Conservation (phyloP, 2,113 vertebrate genomes). For the Speoplatyrhinus poulsoni region DNA sequence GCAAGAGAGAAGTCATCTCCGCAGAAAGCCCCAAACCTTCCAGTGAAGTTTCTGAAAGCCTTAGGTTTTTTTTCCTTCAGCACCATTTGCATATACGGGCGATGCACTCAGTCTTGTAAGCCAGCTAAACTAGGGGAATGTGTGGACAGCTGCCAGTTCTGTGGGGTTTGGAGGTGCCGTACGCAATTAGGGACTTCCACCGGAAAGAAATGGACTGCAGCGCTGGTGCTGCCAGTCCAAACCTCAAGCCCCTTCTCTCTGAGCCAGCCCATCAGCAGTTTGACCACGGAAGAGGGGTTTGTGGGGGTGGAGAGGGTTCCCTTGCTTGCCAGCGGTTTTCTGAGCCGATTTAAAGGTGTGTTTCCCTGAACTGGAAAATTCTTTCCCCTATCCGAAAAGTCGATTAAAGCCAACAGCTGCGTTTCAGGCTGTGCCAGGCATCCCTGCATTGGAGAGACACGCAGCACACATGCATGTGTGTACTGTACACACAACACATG, state of each 20-base stretch:
- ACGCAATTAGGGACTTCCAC: conserved; percentile 68
- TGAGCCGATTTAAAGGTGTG: conserved; percentile 76
- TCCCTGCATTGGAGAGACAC: conserved; percentile 37
- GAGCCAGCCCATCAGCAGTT: conserved; percentile 66
- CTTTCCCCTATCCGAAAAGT: conserved; percentile 72
- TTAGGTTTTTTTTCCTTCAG: conserved; percentile 44
- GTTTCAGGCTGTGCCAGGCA: conserved; percentile 75
- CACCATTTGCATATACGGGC: conserved; percentile 59
- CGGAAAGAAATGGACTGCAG: conserved; percentile 50
- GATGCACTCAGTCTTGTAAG: conserved; percentile 57
- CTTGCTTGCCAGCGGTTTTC: conserved; percentile 68
- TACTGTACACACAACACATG: background rate
- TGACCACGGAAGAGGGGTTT: conserved; percentile 53
- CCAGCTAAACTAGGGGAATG: conserved; percentile 54
- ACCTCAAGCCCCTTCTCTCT: conserved; percentile 49
- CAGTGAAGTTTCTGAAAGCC: conserved; percentile 53
- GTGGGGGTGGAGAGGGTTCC: conserved; percentile 41
- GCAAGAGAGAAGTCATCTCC: conserved; percentile 19
- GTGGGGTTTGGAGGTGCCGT: conserved; percentile 67
- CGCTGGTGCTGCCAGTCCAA: conserved; percentile 59
- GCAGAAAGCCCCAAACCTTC: conserved; percentile 36
- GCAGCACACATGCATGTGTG: background rate
- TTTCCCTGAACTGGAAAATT: conserved; percentile 73
- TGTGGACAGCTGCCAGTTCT: conserved; percentile 67
- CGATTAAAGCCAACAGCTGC: conserved; percentile 81